phyloP scores from a whole-genome alignment of 2,888 invertebrate genomes.

The Glaucopsyche alexis region DNA sequence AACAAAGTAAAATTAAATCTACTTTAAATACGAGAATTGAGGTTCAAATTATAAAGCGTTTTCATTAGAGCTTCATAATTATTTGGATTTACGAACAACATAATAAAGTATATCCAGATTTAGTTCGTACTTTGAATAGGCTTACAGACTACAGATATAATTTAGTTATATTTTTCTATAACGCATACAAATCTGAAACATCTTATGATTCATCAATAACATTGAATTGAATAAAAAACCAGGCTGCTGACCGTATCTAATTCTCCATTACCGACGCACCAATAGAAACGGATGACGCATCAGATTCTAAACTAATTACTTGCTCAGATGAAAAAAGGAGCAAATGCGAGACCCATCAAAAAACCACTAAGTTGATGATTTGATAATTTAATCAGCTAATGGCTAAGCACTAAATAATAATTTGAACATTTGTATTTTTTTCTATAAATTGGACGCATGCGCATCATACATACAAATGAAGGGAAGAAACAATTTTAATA shows the following conservation, averaged over 20 bases:
- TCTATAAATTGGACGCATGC: no score
- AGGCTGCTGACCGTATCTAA: slow-evolving; percentile 49
- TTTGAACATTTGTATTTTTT: not conserved
- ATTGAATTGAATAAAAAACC: not conserved
- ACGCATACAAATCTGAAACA: not conserved
- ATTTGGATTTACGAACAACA: no score
- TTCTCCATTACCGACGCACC: slow-evolving; percentile 61
- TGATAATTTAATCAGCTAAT: not conserved
- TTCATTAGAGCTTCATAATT: no score
- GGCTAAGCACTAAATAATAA: not conserved
- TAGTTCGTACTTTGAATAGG: no score
- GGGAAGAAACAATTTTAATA: no score
- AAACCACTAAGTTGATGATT: slow-evolving; percentile 50
- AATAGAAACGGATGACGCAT: slow-evolving; percentile 76
- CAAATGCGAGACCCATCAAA: slow-evolving; percentile 63
- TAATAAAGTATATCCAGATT: no score
- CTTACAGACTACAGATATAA: no score
- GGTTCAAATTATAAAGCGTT: no score
- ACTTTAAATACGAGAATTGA: no score
- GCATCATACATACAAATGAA: no score
- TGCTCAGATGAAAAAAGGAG: slow-evolving; percentile 57
- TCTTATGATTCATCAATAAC: not conserved
- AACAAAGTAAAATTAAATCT: no score
- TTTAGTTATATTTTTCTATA: not conserved
- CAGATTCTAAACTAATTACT: slow-evolving; percentile 77